These are phyloP conservation scores for Tipula confusa DNA, from an alignment of 2,888 invertebrate species.

Conservation along the genomic window DNA sequence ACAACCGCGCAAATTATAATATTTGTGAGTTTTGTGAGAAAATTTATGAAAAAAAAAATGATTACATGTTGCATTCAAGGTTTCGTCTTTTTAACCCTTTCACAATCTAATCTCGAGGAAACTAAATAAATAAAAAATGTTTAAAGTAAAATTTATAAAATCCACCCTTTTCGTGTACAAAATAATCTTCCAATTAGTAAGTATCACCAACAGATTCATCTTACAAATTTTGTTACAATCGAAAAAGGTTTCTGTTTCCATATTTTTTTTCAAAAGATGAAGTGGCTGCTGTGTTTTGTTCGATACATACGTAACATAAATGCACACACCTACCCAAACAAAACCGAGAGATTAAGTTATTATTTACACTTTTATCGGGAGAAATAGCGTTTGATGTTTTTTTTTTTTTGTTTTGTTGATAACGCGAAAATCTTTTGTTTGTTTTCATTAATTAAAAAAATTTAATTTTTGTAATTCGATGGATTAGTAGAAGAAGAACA, in stretches of 20 bases:
- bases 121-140: background rate
- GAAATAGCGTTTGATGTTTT: slow-evolving; percentile 26
- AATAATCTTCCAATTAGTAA: slow-evolving; percentile 31
- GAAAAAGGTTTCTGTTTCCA: background rate
- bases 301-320: background rate
- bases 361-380: background rate
- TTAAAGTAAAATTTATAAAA: background rate
- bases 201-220: slow-evolving; percentile 21
- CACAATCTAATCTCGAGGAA: too few species aligned
- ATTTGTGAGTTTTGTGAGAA: background rate
- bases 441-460: slow-evolving; percentile 27
- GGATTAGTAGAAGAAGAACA: background rate
- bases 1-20: slow-evolving; percentile 7
- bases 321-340: background rate
- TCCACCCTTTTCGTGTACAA: slow-evolving; percentile 29
- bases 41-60: slow-evolving; percentile 14
- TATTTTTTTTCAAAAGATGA: background rate
- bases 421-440: slow-evolving; percentile 34
- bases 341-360: background rate
- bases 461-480: background rate
- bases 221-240: background rate
- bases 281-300: background rate
- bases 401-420: slow-evolving; percentile 30
- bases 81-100: background rate
- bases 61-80: background rate